Evolutionary conservation across 2,888 invertebrate species (phyloP).

Genomic region (Drosophila siamana): DNA sequence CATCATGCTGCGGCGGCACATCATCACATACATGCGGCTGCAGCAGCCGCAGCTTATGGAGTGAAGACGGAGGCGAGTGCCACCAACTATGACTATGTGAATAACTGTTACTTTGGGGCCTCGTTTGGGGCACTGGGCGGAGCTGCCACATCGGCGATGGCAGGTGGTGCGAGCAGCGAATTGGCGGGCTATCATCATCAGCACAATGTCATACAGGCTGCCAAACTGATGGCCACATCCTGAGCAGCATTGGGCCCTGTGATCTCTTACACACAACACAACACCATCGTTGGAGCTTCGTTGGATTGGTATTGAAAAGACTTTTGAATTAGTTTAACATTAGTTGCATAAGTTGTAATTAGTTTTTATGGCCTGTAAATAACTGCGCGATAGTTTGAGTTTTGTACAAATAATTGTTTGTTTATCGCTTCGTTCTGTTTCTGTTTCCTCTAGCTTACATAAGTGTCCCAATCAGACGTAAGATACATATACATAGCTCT

Average conservation of each 20-base stretch:
- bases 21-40: conserved; percentile 76
- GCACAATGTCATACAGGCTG: conserved; percentile 93
- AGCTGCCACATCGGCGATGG: conserved; percentile 77
- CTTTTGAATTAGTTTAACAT: conserved; percentile 58
- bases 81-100: conserved; percentile 85
- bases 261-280: conserved; percentile 57
- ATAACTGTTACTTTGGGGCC: conserved; percentile 85
- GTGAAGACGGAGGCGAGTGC: conserved; percentile 85
- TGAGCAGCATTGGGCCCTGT: conserved; percentile 84
- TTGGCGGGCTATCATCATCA: conserved; percentile 92
- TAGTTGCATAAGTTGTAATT: conserved; percentile 47
- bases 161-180: conserved; percentile 86
- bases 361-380: conserved; percentile 57
- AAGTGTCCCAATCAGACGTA: conserved; percentile 24
- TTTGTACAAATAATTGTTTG: conserved; percentile 58
- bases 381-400: conserved; percentile 48
- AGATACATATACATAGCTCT: conserved; percentile 4
- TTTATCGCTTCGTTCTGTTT: conserved; percentile 38
- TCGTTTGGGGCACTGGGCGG: conserved; percentile 84
- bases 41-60: conserved; percentile 74
- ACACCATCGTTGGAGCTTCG: conserved; percentile 47
- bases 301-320: conserved; percentile 74
- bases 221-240: conserved; percentile 93
- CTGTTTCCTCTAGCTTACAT: conserved; percentile 18
- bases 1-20: conserved; percentile 75